Conservation (phyloP, 2,797 vertebrate genomes). For the Micropoecilia bifurca region DNA sequence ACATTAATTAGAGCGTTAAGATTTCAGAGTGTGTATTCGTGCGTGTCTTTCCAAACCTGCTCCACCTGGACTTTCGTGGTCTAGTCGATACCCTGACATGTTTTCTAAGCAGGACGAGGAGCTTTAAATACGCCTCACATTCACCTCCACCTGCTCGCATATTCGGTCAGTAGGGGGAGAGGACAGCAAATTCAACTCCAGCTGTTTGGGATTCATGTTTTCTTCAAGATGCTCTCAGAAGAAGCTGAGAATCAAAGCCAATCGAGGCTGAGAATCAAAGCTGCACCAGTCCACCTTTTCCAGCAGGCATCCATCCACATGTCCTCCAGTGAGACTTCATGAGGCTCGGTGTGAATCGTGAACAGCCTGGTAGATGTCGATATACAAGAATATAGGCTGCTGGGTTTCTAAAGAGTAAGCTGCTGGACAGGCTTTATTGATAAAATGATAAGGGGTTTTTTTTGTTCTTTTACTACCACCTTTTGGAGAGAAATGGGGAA, state of each 20-base stretch:
- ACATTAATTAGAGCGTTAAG: not conserved
- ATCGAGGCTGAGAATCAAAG: not conserved
- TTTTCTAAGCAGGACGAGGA: not conserved
- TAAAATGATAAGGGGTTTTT: not conserved
- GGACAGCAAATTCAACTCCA: not conserved
- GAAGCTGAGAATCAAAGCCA: not conserved
- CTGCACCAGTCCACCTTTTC: not conserved
- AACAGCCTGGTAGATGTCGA: slow-evolving; percentile 4
- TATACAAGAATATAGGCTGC: not conserved
- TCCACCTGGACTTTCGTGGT: not conserved
- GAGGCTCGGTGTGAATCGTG: not conserved
- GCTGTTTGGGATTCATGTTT: not conserved
- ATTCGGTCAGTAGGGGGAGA: not conserved
- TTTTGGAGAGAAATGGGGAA: slow-evolving; percentile 5
- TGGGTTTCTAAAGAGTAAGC: not conserved
- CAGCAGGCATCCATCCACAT: not conserved
- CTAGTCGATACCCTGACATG: not conserved
- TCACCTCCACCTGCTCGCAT: not conserved
- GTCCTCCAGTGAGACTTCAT: not conserved
- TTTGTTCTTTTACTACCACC: slow-evolving; percentile 18
- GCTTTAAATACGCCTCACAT: not conserved
- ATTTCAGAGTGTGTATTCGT: not conserved
- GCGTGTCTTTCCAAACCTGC: not conserved
- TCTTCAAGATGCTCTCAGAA: not conserved
- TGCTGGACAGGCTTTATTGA: too few relatives aligned